A percentile compares a stretch with the other conserved stretches of the same genome.
These are phyloP conservation scores for Poecile atricapillus DNA, from an alignment of 2,113 vertebrate species.

Conservation along the genomic window DNA sequence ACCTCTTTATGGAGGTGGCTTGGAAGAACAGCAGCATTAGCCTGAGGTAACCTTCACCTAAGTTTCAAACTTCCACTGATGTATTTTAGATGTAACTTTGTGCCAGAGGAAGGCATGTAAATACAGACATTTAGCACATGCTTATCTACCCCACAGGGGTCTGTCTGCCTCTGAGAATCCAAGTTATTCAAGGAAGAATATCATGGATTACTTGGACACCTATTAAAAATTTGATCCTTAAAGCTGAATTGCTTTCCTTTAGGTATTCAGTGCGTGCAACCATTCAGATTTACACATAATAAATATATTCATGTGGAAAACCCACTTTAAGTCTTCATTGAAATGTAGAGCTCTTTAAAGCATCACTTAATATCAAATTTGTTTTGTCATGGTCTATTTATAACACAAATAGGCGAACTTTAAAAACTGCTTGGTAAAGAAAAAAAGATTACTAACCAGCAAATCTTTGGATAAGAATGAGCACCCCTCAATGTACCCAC, in stretches of 20 bases:
- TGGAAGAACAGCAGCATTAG: background rate
- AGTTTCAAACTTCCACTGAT: background rate
- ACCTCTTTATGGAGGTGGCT: background rate
- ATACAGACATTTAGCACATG: background rate
- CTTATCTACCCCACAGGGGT: background rate
- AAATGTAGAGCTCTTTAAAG: background rate
- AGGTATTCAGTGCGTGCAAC: background rate
- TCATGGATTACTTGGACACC: background rate
- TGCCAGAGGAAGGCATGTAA: background rate
- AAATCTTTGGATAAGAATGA: background rate
- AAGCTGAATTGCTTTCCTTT: background rate
- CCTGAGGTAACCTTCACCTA: background rate
- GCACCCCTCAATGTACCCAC: background rate
- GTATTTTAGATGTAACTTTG: background rate
- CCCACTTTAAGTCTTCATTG: background rate
- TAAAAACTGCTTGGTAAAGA: background rate
- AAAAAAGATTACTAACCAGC: background rate
- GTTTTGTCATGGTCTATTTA: background rate
- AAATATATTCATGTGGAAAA: background rate
- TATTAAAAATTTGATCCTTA: background rate
- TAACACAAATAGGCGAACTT: background rate
- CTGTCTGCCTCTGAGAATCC: background rate
- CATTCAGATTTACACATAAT: background rate
- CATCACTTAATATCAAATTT: background rate
- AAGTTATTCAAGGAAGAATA: background rate